These are phyloP conservation scores for Neodiprion virginianus DNA, from an alignment of 1,140 invertebrate genomes.

Conservation along the genomic window DNA sequence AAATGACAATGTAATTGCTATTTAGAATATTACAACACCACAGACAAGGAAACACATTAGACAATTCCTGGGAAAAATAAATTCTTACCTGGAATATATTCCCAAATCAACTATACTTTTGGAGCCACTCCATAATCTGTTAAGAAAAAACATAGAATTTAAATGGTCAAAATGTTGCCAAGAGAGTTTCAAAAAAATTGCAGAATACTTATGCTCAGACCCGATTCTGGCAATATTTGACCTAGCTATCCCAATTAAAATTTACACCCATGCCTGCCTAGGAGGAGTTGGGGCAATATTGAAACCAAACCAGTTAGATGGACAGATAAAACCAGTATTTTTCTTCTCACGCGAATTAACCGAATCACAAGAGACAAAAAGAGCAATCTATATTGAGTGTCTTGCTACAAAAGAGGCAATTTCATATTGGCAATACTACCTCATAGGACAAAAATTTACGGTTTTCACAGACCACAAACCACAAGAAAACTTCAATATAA, in stretches of 20 bases:
- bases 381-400: not conserved
- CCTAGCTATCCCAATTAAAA: constrained; percentile 25
- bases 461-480: constrained; percentile 29
- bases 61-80: constrained; percentile 35
- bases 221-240: constrained; percentile 31
- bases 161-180: constrained; percentile 25
- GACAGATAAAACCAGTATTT: constrained; percentile 14
- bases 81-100: constrained; percentile 31
- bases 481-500: constrained; percentile 27
- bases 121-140: constrained; percentile 25
- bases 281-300: constrained; percentile 31
- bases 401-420: not conserved
- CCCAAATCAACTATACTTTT: constrained; percentile 20
- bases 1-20: not conserved
- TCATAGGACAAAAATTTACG: constrained; percentile 22
- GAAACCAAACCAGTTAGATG: constrained; percentile 27
- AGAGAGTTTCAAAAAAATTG: constrained; percentile 22
- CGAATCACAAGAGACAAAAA: not conserved
- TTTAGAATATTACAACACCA: not conserved
- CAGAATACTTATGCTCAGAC: constrained; percentile 22
- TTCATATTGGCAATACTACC: not conserved
- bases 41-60: constrained; percentile 14
- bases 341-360: not conserved
- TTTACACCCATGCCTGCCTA: constrained; percentile 34
- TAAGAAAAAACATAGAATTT: constrained; percentile 27